phyloP scores from a whole-genome alignment of 2,888 invertebrate genomes.

The Amphipoea lucens region DNA sequence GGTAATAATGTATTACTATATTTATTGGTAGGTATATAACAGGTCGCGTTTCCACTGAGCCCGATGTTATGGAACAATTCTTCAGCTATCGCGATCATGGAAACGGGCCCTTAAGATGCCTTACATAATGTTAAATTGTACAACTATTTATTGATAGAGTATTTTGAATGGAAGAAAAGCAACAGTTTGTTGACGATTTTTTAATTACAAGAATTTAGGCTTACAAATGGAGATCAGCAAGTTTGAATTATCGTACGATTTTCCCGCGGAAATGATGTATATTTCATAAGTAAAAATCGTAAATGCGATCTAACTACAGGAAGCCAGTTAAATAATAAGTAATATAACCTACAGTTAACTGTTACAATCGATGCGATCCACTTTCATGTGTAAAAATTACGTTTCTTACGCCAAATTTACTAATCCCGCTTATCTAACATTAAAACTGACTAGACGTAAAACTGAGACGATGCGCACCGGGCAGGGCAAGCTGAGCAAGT shows the following conservation, averaged over 20 bases:
- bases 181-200: constrained; percentile 34
- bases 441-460: constrained; percentile 88
- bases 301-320: constrained; percentile 66
- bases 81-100: constrained; percentile 39
- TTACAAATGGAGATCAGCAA: constrained; percentile 41
- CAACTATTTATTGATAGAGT: constrained; percentile 29
- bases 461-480: constrained; percentile 67
- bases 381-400: constrained; percentile 72
- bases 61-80: constrained; percentile 46
- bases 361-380: constrained; percentile 70
- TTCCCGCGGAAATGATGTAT: constrained; percentile 61
- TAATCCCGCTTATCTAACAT: constrained; percentile 78
- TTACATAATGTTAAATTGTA: constrained; percentile 33
- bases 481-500: neutral
- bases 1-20: constrained; percentile 57
- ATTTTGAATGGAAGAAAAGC: constrained; percentile 56
- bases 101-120: constrained; percentile 52
- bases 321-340: constrained; percentile 74
- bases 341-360: constrained; percentile 69
- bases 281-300: constrained; percentile 65
- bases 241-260: constrained; percentile 49
- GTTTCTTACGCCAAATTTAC: constrained; percentile 73
- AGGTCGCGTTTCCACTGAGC: constrained; percentile 65
- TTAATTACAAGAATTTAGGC: constrained; percentile 29
- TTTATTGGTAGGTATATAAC: constrained; percentile 51